Base-by-base conservation (phyloP, 2,888 invertebrate genomes). In the Andrena haemorrhoa region DNA sequence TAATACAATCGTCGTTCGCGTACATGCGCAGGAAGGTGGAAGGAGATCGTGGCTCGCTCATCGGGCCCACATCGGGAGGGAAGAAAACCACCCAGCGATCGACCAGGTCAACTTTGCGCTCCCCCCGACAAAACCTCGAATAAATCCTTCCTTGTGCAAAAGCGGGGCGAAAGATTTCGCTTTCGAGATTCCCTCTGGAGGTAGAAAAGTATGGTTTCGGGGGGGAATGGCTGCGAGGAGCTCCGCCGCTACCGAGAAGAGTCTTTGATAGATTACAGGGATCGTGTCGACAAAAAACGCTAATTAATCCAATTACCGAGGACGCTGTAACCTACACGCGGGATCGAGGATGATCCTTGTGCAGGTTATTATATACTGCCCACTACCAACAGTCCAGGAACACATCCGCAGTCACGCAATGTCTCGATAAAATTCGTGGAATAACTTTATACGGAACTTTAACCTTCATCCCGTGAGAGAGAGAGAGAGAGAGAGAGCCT, bases 281-380 rank as follows among this genome's bases (percentile, higher is more conserved):
- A 86, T 88, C 90, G 86, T 87, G 89, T 89, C 87, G 82, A 79
- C 88, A 83, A 86, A 83, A 85, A 89, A 89, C 84, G 89, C 82
- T 91, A 92, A 92, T 93, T 92, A 92, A 92, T 92, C 92, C 91
- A 92, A 92, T 92, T 93, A 92, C 89, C 89, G 89, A 82, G 85
- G 88, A 81, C 84, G 86, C 85, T 85, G 86, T 87, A 86, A 82
- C 51, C 83, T 80, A 61, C 82, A 68, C 80, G 80, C 84, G 83
- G 41, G 78, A 85, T 84, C 84, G 85, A 84, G 73, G 77, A 80
- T 69, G 77, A 84, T 75, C 83, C 73, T 75, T 74, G 78, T 73
- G 81, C 85, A 82, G 80, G 86, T 89, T 89, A 89, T 90, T 90
- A 90, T 89, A 88, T 84, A 79, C 82, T 29, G 56, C 26, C 51